phyloP scores from a whole-genome alignment of 2,888 invertebrate genomes.

The Phengaris arion region DNA sequence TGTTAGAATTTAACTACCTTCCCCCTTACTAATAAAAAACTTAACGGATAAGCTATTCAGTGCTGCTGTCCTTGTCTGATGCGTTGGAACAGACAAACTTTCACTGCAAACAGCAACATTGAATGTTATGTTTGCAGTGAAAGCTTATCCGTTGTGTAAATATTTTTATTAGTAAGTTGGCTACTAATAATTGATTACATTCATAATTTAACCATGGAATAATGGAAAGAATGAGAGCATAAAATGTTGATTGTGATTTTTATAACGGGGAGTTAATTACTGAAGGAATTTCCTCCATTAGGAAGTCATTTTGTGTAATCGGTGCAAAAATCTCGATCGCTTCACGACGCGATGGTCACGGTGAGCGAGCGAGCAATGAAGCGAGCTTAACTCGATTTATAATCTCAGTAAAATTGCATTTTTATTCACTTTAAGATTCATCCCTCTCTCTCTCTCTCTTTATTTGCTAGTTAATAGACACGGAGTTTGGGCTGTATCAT shows the following conservation, averaged over 20 bases:
- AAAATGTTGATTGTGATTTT: slow-evolving; percentile 3
- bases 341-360: not conserved
- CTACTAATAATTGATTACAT: no score
- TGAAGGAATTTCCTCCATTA: not conserved
- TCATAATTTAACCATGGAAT: no score
- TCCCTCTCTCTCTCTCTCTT: not conserved
- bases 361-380: not conserved
- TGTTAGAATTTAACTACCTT: no score
- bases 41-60: no score
- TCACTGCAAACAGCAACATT: no score
- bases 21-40: no score
- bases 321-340: slow-evolving; percentile 1
- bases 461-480: no score
- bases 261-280: not conserved
- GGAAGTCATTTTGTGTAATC: slow-evolving; percentile 8
- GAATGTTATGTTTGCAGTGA: no score
- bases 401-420: not conserved
- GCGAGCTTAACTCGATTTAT: not conserved
- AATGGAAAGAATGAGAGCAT: not conserved
- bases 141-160: no score
- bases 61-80: no score
- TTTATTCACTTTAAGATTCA: not conserved
- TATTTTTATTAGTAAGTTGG: no score
- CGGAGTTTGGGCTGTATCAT: not conserved
- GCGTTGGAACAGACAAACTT: no score